Percentiles rank a stretch among this genome's conserved stretches.
Conservation (phyloP, 2,797 vertebrate species). For the Gymnopithys bicolor region DNA sequence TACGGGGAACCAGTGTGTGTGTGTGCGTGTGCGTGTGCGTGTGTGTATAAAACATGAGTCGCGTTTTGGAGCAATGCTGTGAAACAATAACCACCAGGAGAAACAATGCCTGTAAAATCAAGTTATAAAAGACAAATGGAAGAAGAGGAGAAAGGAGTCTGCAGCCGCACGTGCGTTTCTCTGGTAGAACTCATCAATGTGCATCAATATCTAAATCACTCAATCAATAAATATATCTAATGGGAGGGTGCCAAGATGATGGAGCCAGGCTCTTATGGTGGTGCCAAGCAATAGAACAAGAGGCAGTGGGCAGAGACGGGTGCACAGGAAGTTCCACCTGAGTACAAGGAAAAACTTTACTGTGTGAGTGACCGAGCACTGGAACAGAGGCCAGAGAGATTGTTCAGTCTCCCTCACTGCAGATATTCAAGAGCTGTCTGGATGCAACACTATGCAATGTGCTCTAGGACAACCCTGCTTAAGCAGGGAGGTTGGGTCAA, state of each 20-base stretch:
- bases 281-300: neutral
- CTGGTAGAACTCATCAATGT: neutral
- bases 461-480: neutral
- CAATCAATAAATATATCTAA: neutral
- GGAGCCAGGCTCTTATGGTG: neutral
- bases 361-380: neutral
- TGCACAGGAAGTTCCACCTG: neutral
- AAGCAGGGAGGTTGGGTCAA: neutral
- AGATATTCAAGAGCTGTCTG: neutral
- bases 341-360: neutral
- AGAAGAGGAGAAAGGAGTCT: neutral
- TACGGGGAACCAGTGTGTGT: neutral
- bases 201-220: neutral
- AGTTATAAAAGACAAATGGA: neutral
- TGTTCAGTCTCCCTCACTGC: neutral
- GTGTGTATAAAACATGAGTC: neutral
- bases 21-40: neutral
- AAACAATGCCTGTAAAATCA: neutral
- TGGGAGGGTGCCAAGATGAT: neutral
- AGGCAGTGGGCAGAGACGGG: neutral
- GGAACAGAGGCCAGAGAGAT: neutral
- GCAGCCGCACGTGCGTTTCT: fast-evolving
- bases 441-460: neutral
- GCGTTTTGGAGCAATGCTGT: neutral
- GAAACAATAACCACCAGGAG: neutral